phyloP scores from a whole-genome alignment of 2,888 invertebrate species.

The Lamellibrachia satsuma region DNA sequence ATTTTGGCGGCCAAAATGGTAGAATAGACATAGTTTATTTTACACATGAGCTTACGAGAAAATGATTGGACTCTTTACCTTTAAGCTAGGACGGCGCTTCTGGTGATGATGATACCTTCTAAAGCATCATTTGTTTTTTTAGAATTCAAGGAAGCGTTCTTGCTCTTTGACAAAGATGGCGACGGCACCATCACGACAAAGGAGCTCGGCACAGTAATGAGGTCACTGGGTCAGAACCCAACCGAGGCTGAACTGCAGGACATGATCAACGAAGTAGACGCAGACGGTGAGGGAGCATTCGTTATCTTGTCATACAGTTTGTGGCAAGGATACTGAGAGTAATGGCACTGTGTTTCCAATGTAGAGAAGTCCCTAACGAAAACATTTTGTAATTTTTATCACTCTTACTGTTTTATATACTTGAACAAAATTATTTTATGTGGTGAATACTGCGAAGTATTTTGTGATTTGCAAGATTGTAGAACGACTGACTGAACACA shows the following conservation, averaged over 20 bases:
- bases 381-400: too few species aligned
- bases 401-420: too few species aligned
- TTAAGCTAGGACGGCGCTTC: neutral
- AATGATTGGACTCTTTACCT: neutral
- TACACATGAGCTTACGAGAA: neutral
- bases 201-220: slow-evolving; percentile 98
- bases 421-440: too few species aligned
- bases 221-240: slow-evolving; percentile 98
- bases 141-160: slow-evolving; percentile 99
- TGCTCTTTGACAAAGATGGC: slow-evolving; percentile 98
- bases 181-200: slow-evolving; percentile 99
- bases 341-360: too few species aligned
- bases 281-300: slow-evolving; percentile 70
- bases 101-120: neutral
- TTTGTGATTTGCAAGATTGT: too few species aligned
- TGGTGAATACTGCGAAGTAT: too few species aligned
- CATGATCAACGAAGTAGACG: slow-evolving; percentile 99
- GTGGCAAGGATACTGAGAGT: too few species aligned
- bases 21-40: too few species aligned
- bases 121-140: slow-evolving; percentile 25
- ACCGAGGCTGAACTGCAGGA: slow-evolving; percentile 99
- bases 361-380: too few species aligned
- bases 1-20: too few species aligned
- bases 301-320: neutral
- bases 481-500: too few species aligned